Base-by-base conservation (phyloP, 2,113 vertebrate species). In the Cheilinus undulatus region DNA sequence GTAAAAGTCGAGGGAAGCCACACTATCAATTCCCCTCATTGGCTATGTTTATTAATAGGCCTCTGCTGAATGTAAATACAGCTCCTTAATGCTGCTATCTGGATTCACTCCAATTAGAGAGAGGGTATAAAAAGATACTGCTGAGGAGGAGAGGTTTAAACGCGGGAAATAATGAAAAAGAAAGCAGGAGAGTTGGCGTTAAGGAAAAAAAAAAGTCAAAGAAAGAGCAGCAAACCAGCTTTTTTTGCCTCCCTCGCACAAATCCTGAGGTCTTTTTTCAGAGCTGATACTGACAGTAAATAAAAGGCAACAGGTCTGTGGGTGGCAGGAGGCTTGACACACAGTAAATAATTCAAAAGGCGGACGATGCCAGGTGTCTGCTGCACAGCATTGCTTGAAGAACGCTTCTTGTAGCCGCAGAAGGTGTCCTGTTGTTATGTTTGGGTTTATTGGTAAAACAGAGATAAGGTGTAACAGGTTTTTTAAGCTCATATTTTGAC, bases 21-120 rank as follows among this genome's bases (percentile, higher is more conserved):
- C 45, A 4, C 14, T 56, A 45, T 70, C 69, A 51, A 40, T 85
- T 82, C 51, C 70, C n/a, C 64, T 77, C 53, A 69, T 42, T 2
- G 11, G 32, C 49, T 71, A 86, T 85, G 82, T 89, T 89, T 90
- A 90, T 92, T 89, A 86, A 88, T 80, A 73, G 53, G 70, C 40
- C 67, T 49, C 65, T 65, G 58, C 73, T 74, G 75, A 56, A 81
- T 78, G 73, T 85, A 84, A 86, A 86, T 73, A 82, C 56, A 66
- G 77, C 52, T 78, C 52, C 61, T 52, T 69, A 74, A 87, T 76
- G 66, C 62, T 65, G 49, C 1, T 59, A 78, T 77, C 23, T 84
- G 72, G 72, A 76, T 56, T 22, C 5, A 59, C 52, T 73, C 67
- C 78, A 85, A 73, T 75, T 59, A 79, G 40, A n/a, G 13, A 57